These are phyloP conservation scores for Thera obeliscata DNA, from an alignment of 2,888 invertebrate genomes.

Conservation along the genomic window DNA sequence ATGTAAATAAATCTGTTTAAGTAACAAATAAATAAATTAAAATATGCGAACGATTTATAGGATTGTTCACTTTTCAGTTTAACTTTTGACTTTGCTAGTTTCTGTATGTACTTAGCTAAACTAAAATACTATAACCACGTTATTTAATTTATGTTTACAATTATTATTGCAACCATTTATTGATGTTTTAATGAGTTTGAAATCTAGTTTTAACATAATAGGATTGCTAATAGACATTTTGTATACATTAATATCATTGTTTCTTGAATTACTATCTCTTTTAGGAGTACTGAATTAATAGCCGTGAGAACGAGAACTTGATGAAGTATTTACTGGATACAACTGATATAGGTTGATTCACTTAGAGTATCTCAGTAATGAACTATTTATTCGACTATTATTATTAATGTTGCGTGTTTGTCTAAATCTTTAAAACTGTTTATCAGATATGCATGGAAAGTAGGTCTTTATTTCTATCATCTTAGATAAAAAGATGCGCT, in stretches of 20 bases:
- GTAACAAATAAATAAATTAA: no score
- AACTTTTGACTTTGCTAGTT: no score
- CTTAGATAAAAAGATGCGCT: no score
- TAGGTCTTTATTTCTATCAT: no score
- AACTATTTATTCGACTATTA: neutral
- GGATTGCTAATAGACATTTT: constrained; percentile 25
- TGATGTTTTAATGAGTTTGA: constrained; percentile 13
- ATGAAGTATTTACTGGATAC: constrained; percentile 18
- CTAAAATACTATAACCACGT: neutral
- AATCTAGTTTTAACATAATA: constrained; percentile 9
- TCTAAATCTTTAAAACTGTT: no score
- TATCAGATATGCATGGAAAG: no score
- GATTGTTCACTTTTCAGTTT: no score
- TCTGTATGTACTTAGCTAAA: neutral
- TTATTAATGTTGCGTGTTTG: no score
- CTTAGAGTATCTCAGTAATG: neutral
- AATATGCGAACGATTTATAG: no score
- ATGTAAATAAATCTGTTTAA: no score
- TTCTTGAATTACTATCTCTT: constrained; percentile 20
- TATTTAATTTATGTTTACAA: neutral
- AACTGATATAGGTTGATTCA: constrained; percentile 5
- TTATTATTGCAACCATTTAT: neutral
- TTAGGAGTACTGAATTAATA: constrained; percentile 16
- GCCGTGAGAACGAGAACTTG: constrained; percentile 29
- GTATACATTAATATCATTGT: constrained; percentile 24